Conservation (phyloP, 2,113 vertebrate species). For the Xyrauchen texanus region DNA sequence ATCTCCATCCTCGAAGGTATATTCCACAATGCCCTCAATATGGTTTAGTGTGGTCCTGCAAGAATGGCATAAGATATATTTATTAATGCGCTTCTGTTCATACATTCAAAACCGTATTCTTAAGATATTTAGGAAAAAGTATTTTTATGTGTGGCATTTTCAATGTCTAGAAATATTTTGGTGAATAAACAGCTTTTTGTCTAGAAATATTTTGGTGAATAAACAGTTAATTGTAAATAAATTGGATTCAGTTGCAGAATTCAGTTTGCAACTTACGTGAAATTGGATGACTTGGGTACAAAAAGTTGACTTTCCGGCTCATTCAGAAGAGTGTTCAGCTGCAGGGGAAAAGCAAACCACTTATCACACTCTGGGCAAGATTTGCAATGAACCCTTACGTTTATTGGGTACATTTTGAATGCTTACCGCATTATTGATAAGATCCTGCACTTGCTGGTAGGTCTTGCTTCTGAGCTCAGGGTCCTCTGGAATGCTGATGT, state of each 20-base stretch:
- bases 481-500: not conserved
- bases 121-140: not conserved
- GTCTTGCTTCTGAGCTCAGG: not conserved
- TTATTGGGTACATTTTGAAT: not conserved
- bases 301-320: not conserved
- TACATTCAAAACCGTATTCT: not conserved
- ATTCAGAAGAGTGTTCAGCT: slow-evolving; percentile 19
- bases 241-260: too few relatives aligned
- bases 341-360: not conserved
- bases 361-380: not conserved
- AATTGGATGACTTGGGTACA: not conserved
- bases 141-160: not conserved
- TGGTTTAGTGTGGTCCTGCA: not conserved
- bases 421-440: slow-evolving; percentile 15
- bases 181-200: too few relatives aligned
- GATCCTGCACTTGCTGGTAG: not conserved
- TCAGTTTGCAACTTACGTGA: slow-evolving; percentile 1
- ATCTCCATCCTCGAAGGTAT: not conserved
- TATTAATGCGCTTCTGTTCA: not conserved
- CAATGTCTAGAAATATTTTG: too few relatives aligned
- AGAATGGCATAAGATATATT: not conserved
- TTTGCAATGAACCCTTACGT: not conserved
- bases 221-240: too few relatives aligned
- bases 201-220: too few relatives aligned
- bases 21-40: slow-evolving; percentile 5